Percentiles rank a stretch among this genome's conserved stretches.
Conservation (phyloP, 2,888 invertebrate genomes). For the Sinohyriopsis cumingii region DNA sequence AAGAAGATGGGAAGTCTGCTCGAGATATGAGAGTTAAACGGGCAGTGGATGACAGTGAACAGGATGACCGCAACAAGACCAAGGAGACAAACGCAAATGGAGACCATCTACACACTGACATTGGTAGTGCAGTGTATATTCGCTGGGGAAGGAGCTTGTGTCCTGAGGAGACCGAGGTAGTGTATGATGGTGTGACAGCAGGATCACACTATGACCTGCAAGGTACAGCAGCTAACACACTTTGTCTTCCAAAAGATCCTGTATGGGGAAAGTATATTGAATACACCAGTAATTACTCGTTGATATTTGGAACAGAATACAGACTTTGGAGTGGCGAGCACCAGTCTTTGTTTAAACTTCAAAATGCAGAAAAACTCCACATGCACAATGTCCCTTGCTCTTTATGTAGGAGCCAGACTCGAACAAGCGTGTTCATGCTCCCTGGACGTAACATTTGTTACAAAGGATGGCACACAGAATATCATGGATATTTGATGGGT, state of each 20-base stretch:
- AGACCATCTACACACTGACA: neutral
- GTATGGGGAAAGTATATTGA: slow-evolving; percentile 1
- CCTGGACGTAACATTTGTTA: slow-evolving; percentile 30
- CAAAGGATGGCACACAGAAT: slow-evolving; percentile 33
- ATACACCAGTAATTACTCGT: neutral
- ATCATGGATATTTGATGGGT: slow-evolving; percentile 34
- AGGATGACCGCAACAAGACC: too few relatives aligned
- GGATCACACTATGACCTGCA: neutral
- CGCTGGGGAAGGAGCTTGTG: slow-evolving; percentile 15
- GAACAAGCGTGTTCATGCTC: slow-evolving; percentile 29
- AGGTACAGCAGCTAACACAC: slow-evolving; percentile 18
- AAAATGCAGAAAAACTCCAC: neutral
- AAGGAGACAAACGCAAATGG: too few relatives aligned
- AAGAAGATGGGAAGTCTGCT: too few relatives aligned
- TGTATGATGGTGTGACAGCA: slow-evolving; percentile 11
- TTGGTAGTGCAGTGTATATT: slow-evolving; percentile 7
- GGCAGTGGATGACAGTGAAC: too few relatives aligned
- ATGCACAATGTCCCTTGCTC: neutral
- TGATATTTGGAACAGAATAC: neutral
- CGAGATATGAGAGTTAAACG: too few relatives aligned
- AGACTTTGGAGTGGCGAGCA: slow-evolving; percentile 22
- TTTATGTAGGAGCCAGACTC: slow-evolving; percentile 21
- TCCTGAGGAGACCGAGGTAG: slow-evolving; percentile 4
- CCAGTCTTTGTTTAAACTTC: neutral
- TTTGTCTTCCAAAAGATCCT: slow-evolving; percentile 23